A percentile compares a stretch with the other conserved stretches of the same genome.
Conservation (phyloP, 2,113 vertebrate genomes). For the Pseudois nayaur region DNA sequence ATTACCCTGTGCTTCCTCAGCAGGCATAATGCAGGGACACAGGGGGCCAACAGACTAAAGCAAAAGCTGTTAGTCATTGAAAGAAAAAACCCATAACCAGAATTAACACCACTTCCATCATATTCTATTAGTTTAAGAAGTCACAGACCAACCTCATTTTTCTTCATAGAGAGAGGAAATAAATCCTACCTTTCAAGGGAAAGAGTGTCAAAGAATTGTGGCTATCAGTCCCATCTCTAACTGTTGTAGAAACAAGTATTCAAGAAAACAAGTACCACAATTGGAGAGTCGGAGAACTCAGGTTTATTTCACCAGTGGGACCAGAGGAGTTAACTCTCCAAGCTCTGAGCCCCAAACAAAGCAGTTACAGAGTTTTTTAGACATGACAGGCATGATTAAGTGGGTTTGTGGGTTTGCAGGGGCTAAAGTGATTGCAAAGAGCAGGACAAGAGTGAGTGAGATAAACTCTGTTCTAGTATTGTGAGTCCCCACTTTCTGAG, state of each 20-base stretch:
- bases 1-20: not conserved
- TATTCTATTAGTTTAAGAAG: not conserved
- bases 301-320: not conserved
- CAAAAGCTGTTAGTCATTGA: not conserved
- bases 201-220: not conserved
- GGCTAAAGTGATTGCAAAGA: not conserved
- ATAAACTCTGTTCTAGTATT: not conserved
- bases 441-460: not conserved
- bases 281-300: not conserved
- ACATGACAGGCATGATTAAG: not conserved
- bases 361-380: not conserved
- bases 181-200: not conserved
- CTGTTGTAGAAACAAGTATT: not conserved
- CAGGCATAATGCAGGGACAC: not conserved
- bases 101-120: not conserved
- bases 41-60: rapidly evolving
- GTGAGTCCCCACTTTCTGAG: too few species aligned
- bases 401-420: not conserved
- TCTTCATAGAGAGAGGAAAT: not conserved
- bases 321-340: not conserved
- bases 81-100: not conserved
- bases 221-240: not conserved
- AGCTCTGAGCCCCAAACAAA: not conserved
- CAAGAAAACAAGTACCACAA: not conserved
- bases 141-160: not conserved